These are phyloP conservation scores for Grammomys surdaster DNA, from an alignment of 2,113 vertebrate species.

Conservation along the genomic window DNA sequence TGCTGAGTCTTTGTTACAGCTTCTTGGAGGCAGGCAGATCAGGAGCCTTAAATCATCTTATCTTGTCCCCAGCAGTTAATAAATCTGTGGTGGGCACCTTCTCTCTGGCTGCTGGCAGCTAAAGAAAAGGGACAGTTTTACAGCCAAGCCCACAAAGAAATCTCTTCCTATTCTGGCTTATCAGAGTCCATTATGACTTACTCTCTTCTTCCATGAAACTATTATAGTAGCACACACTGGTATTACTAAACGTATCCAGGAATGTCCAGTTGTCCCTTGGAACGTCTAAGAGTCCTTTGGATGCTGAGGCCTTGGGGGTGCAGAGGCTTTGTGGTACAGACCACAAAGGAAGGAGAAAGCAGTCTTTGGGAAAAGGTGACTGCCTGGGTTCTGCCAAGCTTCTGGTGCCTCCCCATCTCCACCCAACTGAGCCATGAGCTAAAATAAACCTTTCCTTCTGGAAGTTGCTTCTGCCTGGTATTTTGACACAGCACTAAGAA, in stretches of 20 bases:
- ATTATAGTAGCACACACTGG: constrained; percentile 2
- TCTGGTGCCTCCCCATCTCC: not conserved
- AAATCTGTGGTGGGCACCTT: constrained; percentile 60
- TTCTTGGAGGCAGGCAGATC: constrained; percentile 44
- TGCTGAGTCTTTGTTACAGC: constrained; percentile 53
- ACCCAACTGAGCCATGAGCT: too few relatives aligned
- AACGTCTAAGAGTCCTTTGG: constrained; percentile 9
- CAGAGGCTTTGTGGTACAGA: not conserved
- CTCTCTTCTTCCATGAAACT: constrained; percentile 53
- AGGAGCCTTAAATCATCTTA: constrained; percentile 64
- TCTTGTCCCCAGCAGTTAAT: constrained; percentile 49
- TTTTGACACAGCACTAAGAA: not conserved
- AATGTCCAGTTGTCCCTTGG: not conserved
- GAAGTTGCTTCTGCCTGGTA: not conserved
- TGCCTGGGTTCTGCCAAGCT: not conserved
- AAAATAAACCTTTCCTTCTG: not conserved
- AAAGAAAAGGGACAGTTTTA: constrained; percentile 72
- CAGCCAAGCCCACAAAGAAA: constrained; percentile 50
- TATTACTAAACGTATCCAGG: constrained; percentile 46
- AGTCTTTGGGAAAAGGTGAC: not conserved
- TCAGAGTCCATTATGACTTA: constrained; percentile 57
- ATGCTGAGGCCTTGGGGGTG: not conserved
- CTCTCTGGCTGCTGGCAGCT: constrained; percentile 31
- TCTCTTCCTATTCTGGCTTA: constrained; percentile 62
- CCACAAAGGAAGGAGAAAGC: fast-evolving